phyloP scores from a whole-genome alignment of 1,140 invertebrate genomes.

The Chelonus insularis region DNA sequence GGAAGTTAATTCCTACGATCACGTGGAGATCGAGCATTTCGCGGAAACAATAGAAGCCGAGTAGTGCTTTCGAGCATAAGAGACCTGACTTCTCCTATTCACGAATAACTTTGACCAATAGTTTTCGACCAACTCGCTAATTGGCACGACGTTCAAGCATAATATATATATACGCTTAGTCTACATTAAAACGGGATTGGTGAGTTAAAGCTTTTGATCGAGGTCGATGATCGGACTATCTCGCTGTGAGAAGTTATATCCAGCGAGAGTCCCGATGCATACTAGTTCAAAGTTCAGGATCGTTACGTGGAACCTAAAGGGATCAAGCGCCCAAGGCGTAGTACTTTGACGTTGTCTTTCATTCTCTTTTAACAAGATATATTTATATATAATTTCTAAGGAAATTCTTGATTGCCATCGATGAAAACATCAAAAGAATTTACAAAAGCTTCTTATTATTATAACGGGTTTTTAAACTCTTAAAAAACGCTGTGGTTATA shows the following conservation, averaged over 20 bases:
- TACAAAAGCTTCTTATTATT: too few species aligned
- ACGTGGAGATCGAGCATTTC: too few species aligned
- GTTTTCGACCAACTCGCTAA: slow-evolving; percentile 22
- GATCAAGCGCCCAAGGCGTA: not conserved
- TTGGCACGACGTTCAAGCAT: slow-evolving; percentile 12
- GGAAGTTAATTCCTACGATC: too few species aligned
- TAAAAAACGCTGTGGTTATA: too few species aligned
- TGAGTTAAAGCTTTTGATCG: slow-evolving; percentile 6
- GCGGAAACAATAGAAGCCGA: too few species aligned
- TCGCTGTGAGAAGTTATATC: slow-evolving; percentile 1
- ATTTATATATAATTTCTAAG: too few species aligned
- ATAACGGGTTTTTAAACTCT: too few species aligned
- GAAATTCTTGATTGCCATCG: not conserved
- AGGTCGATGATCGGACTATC: slow-evolving; percentile 10
- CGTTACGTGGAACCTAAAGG: slow-evolving; percentile 21
- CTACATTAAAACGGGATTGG: slow-evolving; percentile 22
- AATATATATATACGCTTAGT: slow-evolving; percentile 10
- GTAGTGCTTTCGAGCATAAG: too few species aligned
- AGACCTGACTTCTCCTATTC: not conserved
- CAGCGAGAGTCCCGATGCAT: not conserved
- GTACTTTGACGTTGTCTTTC: not conserved
- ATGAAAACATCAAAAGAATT: not conserved
- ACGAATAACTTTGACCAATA: slow-evolving; percentile 22
- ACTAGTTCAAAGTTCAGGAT: slow-evolving; percentile 25
- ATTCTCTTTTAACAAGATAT: not conserved